A percentile compares a stretch with the other conserved stretches of the same genome.
phyloP scores from a whole-genome alignment of 37 sponge, comb jelly and placozoan species.

The Haliclona indistincta region DNA sequence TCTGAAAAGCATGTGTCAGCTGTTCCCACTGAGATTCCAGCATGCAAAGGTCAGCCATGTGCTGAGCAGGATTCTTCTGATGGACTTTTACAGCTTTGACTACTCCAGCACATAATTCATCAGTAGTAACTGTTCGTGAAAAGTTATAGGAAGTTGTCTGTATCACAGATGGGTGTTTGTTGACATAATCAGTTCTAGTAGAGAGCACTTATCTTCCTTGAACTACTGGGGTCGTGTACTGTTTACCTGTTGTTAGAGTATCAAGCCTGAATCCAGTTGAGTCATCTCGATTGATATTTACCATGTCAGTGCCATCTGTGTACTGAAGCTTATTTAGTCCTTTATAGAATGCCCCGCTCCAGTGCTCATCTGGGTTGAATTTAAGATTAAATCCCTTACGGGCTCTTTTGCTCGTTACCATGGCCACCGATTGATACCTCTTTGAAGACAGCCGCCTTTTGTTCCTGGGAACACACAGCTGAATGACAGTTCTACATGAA shows the following conservation, averaged over 20 bases:
- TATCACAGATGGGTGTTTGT: slow-evolving; percentile 23
- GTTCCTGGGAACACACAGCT: slow-evolving; percentile 48
- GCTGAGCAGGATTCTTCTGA: slow-evolving; percentile 19
- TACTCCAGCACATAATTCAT: slow-evolving; percentile 39
- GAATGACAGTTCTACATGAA: slow-evolving; percentile 43
- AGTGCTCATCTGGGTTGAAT: slow-evolving; percentile 42
- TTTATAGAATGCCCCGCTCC: slow-evolving; percentile 33
- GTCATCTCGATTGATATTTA: slow-evolving; percentile 61
- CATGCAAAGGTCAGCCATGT: slow-evolving; percentile 13
- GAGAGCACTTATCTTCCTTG: slow-evolving; percentile 11
- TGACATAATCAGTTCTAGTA: slow-evolving; percentile 58
- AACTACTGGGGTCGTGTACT: slow-evolving; percentile 36
- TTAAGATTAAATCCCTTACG: slow-evolving; percentile 30
- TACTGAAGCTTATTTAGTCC: slow-evolving; percentile 30
- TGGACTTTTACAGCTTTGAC: slow-evolving; percentile 22
- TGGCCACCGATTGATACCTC: slow-evolving; percentile 31
- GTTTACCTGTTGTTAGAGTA: slow-evolving; percentile 34
- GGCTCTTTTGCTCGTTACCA: slow-evolving; percentile 30
- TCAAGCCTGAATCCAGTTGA: slow-evolving; percentile 54
- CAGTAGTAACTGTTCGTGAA: slow-evolving; percentile 16
- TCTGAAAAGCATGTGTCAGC: background rate
- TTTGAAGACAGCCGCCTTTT: slow-evolving; percentile 20
- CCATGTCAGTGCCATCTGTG: slow-evolving; percentile 23
- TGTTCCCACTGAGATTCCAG: background rate
- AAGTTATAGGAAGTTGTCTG: slow-evolving; percentile 61